Base-by-base conservation (phyloP, 1,140 invertebrate genomes). In the Dufourea novaeangliae region DNA sequence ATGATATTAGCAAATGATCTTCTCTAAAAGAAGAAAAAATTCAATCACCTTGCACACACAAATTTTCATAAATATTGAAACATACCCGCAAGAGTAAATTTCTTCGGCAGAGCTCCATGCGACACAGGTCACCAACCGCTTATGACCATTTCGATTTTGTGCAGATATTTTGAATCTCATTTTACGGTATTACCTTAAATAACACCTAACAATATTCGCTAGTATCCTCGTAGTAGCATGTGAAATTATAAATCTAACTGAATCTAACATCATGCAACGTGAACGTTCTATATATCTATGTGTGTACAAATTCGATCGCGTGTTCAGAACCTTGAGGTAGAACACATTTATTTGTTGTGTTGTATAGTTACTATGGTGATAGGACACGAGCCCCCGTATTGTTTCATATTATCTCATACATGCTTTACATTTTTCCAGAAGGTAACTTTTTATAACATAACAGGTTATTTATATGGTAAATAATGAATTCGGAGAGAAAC, bases 81-180 rank as follows among this genome's bases (percentile, higher is more conserved):
- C 39, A 29, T 93, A 97, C 97, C 96, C 97, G 85, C 95, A 96
- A 44, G 98, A 98, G 93, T 97, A 97, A 59, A 98, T 95, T 93
- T 99, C 97, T 90, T 99, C 98, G 41, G 97, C 95, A 83, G 95
- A 97, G 89, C 95, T 97, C 98, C 98, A 99, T 77, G 96, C 96
- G 14, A 98, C 95, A 92, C 97, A 98, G 73, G 96, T 96, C 7
- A 97, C 95, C 22, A 96, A 93, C 87, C 96, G 96, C 52, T 92
- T 93, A 90, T 97, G 96, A 63, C 95, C 94, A 56, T 95, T 94
- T 86, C 95, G 94, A 86, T 95, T 95, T 85, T 94, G 94, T 72
- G 95, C 88, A 54, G 95, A 95, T 90, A 96, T 95, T 94, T 98
- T 97, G 80, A 97, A 95, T 90, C 95, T 95, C 97, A 98, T 98